Evolutionary conservation across 1,140 invertebrate genomes (phyloP), one percentile per base, ranked within the genome.

Genomic region (Armadillidium nasatum): DNA sequence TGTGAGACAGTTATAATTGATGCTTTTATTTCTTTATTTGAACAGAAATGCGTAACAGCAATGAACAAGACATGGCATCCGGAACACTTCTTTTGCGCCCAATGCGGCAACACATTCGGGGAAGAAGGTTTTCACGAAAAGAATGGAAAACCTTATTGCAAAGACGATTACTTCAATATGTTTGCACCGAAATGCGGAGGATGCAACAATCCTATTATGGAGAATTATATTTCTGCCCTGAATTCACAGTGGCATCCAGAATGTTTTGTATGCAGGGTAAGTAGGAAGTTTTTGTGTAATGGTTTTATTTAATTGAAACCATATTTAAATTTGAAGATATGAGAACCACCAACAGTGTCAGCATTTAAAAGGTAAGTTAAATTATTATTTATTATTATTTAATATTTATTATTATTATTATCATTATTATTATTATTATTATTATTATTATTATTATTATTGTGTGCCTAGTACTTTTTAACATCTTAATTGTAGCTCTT

Each of bases 181-280:
- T 99, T 99, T 86, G 97, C 97, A 1, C 96, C 97, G 0, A 99
- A 99, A 85, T 99, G 97, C 87, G 96, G 95, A 19, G 95, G 96
- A 21, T 99, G 98, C 88, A 92, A 91, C 82, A 90, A 93, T 46
- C 93, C 98, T 70, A 99, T 99, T 82, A 97, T 96, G 90, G 96
- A 98, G 85, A 99, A 99, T 86, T 99, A 98, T 85, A 98, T 99
- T 83, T 97, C 96, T 0, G 97, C 97, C 13, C 86, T 99, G 69
- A 98, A 97, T 85, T 90, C 92, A 75, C 96, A 99, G 85, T 99
- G 97, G 97, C 98, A 99, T 88, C 94, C 96, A 11, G 94, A 98
- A 84, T 99, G 98, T 86, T 99, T 99, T 87, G 96, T 98, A 77
- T 99, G 98, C 89, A 92, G 95, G 92, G 97, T 99, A 90, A 89